Base-by-base conservation (phyloP, 37 sponge, comb jelly and placozoan species). In the Theonella swinhoei region DNA sequence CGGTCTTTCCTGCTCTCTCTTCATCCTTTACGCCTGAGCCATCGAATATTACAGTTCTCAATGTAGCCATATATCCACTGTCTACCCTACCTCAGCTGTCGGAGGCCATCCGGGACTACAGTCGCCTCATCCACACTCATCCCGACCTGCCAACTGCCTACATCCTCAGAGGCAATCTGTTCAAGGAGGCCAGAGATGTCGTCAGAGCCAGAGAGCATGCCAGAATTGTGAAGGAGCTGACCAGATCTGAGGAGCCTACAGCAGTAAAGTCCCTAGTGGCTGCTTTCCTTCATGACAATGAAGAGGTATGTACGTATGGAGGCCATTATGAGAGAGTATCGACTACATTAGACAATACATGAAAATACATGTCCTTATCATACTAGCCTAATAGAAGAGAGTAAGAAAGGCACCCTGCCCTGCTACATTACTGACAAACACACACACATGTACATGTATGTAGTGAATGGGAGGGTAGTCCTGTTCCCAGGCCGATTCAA, bases 201-300 rank as follows among this genome's bases (percentile, higher is more conserved):
- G 11, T 14, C 54, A 47, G 54, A 47, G 54, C 54, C 54, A 47
- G 14, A 14, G 54, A 47, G 14, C 54, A 47, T 14, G 54, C 54
- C 14, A 47, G 88, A 42, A 69, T 58, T 77, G 92, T 80, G 0
- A 39, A 62, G 3, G 87, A 86, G 30, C 70, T 85, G 38, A 42
- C 65, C 61, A 67, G 72, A 0, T 61, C 71, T 33, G 89, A 85
- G 1, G 71, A 83, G 36, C 59, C 85, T 4, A 63, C 29, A 38
- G 71, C 71, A 9, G 93, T 92, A 62, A 60, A 83, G 25, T 92
- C 94, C 5, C 91, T 91, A 17, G 90, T 98, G 64, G 83, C 85
- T 32, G 75, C 88, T 11, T 98, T 94, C 86, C 91, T 98, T 11
- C 92, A 89, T 30, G 84, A 96, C 54, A 77, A 93, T 70, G 88